Conservation (phyloP, 2,888 invertebrate genomes). For the Trichopoda pennipes region DNA sequence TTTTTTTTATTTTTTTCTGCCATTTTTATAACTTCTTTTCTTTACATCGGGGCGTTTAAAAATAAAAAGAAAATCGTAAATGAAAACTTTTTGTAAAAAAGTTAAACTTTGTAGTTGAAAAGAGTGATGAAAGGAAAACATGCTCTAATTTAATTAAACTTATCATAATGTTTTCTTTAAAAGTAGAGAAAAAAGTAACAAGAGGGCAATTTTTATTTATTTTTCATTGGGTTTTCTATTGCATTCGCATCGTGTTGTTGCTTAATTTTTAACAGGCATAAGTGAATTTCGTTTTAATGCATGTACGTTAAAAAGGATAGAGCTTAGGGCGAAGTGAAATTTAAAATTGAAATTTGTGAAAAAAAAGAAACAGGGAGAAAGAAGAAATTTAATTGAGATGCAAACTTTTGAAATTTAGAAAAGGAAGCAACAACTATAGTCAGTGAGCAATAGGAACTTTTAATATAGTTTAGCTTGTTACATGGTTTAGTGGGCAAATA, state of each 20-base stretch:
- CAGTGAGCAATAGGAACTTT: not conserved
- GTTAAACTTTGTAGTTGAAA: no score
- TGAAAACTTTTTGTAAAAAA: not conserved
- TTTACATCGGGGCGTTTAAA: not conserved
- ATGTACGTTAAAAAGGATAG: not conserved
- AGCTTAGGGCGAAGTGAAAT: not conserved
- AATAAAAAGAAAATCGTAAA: not conserved
- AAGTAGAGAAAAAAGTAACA: slow-evolving; percentile 24
- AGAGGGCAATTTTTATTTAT: slow-evolving; percentile 18
- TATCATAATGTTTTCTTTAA: slow-evolving; percentile 45
- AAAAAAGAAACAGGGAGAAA: no score
- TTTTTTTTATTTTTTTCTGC: not conserved
- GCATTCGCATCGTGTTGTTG: no score
- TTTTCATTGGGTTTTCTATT: not conserved
- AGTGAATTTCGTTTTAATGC: not conserved
- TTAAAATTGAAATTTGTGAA: not conserved
- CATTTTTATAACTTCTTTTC: not conserved
- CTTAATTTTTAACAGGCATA: not conserved
- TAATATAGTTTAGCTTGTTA: no score
- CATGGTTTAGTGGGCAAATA: no score
- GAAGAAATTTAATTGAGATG: not conserved
- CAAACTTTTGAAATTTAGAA: not conserved
- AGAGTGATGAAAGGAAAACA: slow-evolving; percentile 7
- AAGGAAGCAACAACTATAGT: not conserved
- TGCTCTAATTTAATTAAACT: slow-evolving; percentile 59